Conservation (phyloP, 2,797 vertebrate genomes). For the Melanotaenia maccullochi region DNA sequence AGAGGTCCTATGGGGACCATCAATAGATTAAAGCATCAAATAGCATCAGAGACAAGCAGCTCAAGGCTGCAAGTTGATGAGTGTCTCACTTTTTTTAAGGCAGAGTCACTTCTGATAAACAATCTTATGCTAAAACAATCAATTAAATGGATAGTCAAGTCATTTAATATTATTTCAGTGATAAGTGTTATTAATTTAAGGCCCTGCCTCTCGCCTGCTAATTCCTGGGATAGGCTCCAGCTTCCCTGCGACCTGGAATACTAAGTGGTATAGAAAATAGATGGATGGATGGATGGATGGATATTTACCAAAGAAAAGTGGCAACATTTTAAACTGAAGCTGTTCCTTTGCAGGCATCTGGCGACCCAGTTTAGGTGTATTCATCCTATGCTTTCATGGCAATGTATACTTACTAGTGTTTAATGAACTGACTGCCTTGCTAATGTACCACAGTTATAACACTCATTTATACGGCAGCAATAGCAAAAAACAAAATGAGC, state of each 20-base stretch:
- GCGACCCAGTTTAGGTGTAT: constrained; percentile 29
- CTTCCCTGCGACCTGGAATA: too few species aligned
- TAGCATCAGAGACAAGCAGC: constrained; percentile 40
- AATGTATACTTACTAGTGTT: constrained; percentile 8
- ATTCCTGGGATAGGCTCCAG: too few species aligned
- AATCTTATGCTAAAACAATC: constrained; percentile 14
- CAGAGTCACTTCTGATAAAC: constrained; percentile 35
- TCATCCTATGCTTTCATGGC: constrained; percentile 10
- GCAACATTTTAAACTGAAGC: constrained; percentile 29
- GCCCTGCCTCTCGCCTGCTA: too few species aligned
- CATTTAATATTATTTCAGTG: constrained; percentile 39
- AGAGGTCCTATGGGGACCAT: constrained; percentile 30
- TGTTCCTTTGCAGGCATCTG: constrained; percentile 4
- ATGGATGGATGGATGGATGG: too few species aligned
- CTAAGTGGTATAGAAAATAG: too few species aligned
- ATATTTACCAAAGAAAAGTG: constrained; percentile 11
- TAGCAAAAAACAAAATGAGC: too few species aligned
- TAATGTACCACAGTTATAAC: too few species aligned
- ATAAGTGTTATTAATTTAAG: constrained; percentile 38
- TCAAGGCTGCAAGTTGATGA: constrained; percentile 18
- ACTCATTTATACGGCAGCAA: too few species aligned
- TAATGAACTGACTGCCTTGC: constrained; percentile 2
- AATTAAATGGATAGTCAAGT: constrained; percentile 20
- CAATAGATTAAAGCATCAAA: constrained; percentile 35
- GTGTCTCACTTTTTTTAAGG: constrained; percentile 21